phyloP scores from a whole-genome alignment of 2,113 vertebrate genomes.

The Cryptomyrus ogoouensis region DNA sequence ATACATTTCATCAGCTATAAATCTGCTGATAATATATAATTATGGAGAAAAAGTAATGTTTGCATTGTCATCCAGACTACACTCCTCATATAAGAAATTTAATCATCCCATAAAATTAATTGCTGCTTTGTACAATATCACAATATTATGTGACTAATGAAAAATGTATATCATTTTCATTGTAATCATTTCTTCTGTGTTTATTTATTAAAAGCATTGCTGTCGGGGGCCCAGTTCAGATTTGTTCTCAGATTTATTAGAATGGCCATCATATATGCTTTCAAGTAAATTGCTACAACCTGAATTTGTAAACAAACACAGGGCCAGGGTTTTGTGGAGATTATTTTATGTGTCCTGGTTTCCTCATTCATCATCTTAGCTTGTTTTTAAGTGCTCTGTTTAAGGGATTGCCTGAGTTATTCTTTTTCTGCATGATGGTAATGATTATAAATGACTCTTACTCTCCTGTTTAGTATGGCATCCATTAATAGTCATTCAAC shows the following conservation, averaged over 20 bases:
- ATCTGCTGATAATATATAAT: slow-evolving; percentile 38
- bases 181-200: background rate
- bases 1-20: slow-evolving; percentile 34
- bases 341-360: slow-evolving; percentile 3
- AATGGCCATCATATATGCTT: background rate
- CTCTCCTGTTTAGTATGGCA: slow-evolving; percentile 14
- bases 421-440: slow-evolving; percentile 23
- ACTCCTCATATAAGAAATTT: slow-evolving; percentile 23
- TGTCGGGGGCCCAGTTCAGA: background rate
- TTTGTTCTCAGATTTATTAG: slow-evolving; percentile 6
- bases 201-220: slow-evolving; percentile 4
- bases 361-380: slow-evolving; percentile 20
- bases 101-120: slow-evolving; percentile 20
- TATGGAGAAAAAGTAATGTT: slow-evolving; percentile 26
- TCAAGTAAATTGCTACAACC: background rate
- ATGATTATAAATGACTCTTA: slow-evolving; percentile 32
- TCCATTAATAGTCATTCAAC: slow-evolving; percentile 15
- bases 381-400: slow-evolving; percentile 24
- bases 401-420: slow-evolving; percentile 16
- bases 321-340: background rate
- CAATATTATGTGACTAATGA: background rate
- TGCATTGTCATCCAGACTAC: background rate
- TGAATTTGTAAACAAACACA: background rate
- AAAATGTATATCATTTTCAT: background rate
- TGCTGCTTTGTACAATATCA: background rate